Conservation (phyloP, 1,140 invertebrate genomes). For the Pseudomyrmex pallidus region DNA sequence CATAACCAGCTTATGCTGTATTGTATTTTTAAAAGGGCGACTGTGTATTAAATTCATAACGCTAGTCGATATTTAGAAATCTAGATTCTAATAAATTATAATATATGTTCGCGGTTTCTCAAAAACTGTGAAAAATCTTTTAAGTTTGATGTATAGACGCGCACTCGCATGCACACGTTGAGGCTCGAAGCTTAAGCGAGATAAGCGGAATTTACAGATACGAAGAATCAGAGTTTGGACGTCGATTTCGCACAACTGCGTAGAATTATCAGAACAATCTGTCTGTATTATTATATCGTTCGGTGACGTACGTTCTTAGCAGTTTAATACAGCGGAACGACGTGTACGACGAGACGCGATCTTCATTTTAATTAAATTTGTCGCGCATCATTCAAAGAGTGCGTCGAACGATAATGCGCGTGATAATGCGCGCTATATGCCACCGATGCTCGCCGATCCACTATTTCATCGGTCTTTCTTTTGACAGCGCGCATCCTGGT, state of each 20-base stretch:
- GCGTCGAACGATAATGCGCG: constrained; percentile 55
- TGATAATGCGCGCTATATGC: background rate
- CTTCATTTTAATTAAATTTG: constrained; percentile 36
- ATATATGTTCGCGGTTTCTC: too few species aligned
- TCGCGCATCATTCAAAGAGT: constrained; percentile 47
- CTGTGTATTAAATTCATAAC: constrained; percentile 29
- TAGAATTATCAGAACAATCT: too few species aligned
- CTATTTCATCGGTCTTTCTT: constrained; percentile 23
- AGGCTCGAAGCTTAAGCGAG: background rate
- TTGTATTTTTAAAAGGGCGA: constrained; percentile 33
- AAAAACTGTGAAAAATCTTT: background rate
- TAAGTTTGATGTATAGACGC: background rate
- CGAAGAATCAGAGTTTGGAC: background rate
- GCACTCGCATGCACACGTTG: too few species aligned
- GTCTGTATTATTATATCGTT: background rate
- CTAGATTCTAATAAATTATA: constrained; percentile 6
- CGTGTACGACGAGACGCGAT: constrained; percentile 4
- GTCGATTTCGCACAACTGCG: background rate
- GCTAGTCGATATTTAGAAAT: constrained; percentile 47
- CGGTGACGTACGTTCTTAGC: constrained; percentile 34
- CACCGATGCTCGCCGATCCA: constrained; percentile 1
- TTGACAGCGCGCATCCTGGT: background rate
- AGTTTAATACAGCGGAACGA: constrained; percentile 42
- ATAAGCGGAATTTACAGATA: background rate
- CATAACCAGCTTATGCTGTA: background rate